Evolutionary conservation across 2,797 vertebrate species (phyloP).

Genomic region (Pitangus sulphuratus): DNA sequence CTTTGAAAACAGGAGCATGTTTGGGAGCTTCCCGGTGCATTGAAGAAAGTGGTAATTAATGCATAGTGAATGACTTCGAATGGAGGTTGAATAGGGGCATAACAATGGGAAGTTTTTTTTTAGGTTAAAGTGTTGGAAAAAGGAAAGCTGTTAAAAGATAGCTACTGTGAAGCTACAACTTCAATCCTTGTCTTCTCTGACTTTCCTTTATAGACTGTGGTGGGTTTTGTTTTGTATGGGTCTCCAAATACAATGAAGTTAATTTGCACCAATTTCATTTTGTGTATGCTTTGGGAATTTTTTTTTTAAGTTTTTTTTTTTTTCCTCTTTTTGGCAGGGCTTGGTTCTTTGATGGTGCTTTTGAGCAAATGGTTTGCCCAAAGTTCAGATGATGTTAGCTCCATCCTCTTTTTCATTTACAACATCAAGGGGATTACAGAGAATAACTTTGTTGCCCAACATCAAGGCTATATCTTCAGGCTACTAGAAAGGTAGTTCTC

Average conservation of each 20-base stretch:
- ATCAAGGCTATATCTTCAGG: slow-evolving; percentile 85
- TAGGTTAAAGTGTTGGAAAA: slow-evolving; percentile 78
- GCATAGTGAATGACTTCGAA: slow-evolving; percentile 84
- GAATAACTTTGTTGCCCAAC: slow-evolving; percentile 85
- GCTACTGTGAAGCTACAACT: slow-evolving; percentile 76
- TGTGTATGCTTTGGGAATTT: slow-evolving; percentile 67
- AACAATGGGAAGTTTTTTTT: slow-evolving; percentile 80
- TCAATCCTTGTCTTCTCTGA: slow-evolving; percentile 76
- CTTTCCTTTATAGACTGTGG: slow-evolving; percentile 72
- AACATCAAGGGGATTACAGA: slow-evolving; percentile 86
- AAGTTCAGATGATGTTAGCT: slow-evolving; percentile 83
- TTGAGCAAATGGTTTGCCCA: slow-evolving; percentile 83
- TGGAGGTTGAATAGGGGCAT: slow-evolving; percentile 80
- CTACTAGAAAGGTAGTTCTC: slow-evolving; percentile 85
- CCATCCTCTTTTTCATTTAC: slow-evolving; percentile 82
- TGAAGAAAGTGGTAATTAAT: slow-evolving; percentile 86
- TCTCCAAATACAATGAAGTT: slow-evolving; percentile 77
- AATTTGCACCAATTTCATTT: slow-evolving; percentile 83
- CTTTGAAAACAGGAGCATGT: slow-evolving; percentile 81
- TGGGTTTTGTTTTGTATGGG: slow-evolving; percentile 79
- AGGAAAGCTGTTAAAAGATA: slow-evolving; percentile 82
- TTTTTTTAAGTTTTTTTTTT: neutral
- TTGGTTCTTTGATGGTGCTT: slow-evolving; percentile 81
- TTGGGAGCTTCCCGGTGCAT: slow-evolving; percentile 76
- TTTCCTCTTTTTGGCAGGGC: slow-evolving; percentile 65